Conservation (phyloP, 2,113 vertebrate genomes). For the Pseudorasbora parva region DNA sequence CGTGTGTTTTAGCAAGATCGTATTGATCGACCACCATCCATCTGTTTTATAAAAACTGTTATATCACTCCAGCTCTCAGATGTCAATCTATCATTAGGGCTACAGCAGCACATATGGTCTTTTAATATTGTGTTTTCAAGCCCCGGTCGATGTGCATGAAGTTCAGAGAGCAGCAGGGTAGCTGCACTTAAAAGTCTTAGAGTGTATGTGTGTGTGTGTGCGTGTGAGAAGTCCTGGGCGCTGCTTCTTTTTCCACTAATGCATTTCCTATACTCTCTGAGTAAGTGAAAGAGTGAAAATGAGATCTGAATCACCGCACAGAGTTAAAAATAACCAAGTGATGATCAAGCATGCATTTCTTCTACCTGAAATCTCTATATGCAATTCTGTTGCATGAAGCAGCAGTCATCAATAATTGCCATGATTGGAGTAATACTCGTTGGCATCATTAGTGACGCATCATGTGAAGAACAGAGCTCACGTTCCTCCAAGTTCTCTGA, state of each 20-base stretch:
- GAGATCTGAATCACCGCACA: constrained; percentile 55
- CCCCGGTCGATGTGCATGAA: constrained; percentile 7
- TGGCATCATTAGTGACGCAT: not conserved
- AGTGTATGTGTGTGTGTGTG: not conserved
- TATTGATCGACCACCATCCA: not conserved
- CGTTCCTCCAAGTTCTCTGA: not conserved
- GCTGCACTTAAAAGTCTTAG: constrained; percentile 6
- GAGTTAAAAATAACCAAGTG: constrained; percentile 48
- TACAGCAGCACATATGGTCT: constrained; percentile 25
- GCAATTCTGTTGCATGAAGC: not conserved
- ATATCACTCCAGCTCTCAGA: constrained; percentile 26
- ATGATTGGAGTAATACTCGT: not conserved
- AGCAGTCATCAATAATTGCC: constrained; percentile 5
- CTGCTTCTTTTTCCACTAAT: constrained; percentile 29
- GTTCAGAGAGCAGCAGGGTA: constrained; percentile 38
- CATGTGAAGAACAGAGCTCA: not conserved
- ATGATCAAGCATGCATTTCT: constrained; percentile 1
- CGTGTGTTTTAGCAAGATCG: not conserved
- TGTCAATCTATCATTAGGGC: constrained; percentile 47
- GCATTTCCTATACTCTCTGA: constrained; percentile 49
- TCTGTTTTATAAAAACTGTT: constrained; percentile 13
- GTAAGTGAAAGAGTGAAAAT: constrained; percentile 50
- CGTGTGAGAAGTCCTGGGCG: constrained; percentile 7
- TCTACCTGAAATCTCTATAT: not conserved
- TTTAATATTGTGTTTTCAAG: constrained; percentile 8